Base-by-base conservation (phyloP, 2,888 invertebrate genomes). In the Drosophila prolongata region DNA sequence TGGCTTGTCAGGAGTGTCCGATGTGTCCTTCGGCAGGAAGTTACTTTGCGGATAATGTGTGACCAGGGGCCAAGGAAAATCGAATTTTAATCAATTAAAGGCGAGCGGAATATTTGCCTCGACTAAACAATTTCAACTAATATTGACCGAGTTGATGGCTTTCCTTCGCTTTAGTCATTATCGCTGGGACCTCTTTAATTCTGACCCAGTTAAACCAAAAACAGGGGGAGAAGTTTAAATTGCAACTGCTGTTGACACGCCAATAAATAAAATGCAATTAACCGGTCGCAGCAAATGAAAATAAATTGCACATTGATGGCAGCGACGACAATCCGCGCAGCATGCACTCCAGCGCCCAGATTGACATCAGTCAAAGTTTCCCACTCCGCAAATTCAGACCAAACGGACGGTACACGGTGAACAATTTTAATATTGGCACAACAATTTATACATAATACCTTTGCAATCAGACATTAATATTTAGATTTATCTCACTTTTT, bases 211-310 rank as follows among this genome's bases (percentile, higher is more conserved):
- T 67, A 50, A 75, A 24, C 24, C 14, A 44, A 13, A 30, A 53
- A 14, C 16, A 59, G 35, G 42, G 49, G 43, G 42, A 50, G 53
- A 64, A 56, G 65, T 61, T 75, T 80, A 75, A 85, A 86, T 71
- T 75, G 81, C 79, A 71, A 67, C 83, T 82, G 85, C 77, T 70
- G 88, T 83, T 85, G 87, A 87, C 85, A 83, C 69, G 79, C 80
- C 86, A 85, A 87, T 85, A 87, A 85, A 85, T 85, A 83, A 85
- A 85, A 80, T 80, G 83, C 85, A 87, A 79, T 87, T 87, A 84
- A 87, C 85, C 77, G 73, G 69, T 71, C 57, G 66, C 68, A 65
- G 72, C 68, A 82, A 84, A 78, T 85, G 78, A 80, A 84, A 84
- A 84, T 87, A 81, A 87, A 87, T 84, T 84, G 80, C 77, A 78